These are phyloP conservation scores for Cosmia pyralina DNA, from an alignment of 2,888 invertebrate genomes.

Conservation along the genomic window DNA sequence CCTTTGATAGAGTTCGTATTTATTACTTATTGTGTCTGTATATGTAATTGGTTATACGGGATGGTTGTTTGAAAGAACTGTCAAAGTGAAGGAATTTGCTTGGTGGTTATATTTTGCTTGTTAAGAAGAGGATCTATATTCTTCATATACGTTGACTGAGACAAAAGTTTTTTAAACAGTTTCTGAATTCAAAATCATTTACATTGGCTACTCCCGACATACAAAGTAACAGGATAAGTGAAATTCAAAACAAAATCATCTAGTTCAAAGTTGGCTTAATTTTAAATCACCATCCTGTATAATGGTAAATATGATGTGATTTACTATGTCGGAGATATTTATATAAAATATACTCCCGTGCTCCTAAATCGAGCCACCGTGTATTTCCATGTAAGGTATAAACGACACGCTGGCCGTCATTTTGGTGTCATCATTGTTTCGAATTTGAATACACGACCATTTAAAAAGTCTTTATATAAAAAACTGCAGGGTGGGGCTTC, in stretches of 20 bases:
- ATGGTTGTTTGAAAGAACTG: slow-evolving; percentile 35
- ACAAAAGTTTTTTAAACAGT: neutral
- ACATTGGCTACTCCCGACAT: neutral
- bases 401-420: neutral
- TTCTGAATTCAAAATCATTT: no score
- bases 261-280: neutral
- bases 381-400: neutral
- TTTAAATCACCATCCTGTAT: slow-evolving; percentile 24
- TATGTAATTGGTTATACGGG: slow-evolving; percentile 3
- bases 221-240: neutral
- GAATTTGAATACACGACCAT: neutral
- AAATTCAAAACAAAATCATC: neutral
- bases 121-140: neutral
- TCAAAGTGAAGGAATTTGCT: neutral
- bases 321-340: slow-evolving; percentile 39
- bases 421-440: neutral
- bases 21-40: slow-evolving; percentile 27
- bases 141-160: no score
- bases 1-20: slow-evolving; percentile 52
- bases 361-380: neutral
- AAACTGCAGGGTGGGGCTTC: neutral
- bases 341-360: slow-evolving; percentile 20
- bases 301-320: slow-evolving; percentile 15
- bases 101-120: neutral
- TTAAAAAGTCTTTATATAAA: neutral